These are phyloP conservation scores for Pachypeltis micranthus DNA, from an alignment of 1,140 invertebrate genomes.

Conservation along the genomic window DNA sequence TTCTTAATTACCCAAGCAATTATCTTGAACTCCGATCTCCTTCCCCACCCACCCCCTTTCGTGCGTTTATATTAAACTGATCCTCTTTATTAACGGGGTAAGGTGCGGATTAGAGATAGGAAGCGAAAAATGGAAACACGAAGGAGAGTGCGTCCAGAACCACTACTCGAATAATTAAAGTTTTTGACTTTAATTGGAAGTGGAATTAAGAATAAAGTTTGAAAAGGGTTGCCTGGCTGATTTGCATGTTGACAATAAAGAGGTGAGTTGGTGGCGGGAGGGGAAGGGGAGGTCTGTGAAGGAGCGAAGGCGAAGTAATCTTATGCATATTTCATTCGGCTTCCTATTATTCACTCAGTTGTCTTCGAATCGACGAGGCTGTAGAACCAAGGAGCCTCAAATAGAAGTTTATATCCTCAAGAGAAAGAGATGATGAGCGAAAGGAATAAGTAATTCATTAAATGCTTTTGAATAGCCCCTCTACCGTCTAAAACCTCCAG, in stretches of 20 bases:
- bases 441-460: constrained; percentile 3
- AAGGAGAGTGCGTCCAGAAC: too few relatives aligned
- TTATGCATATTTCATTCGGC: constrained; percentile 5
- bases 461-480: not conserved
- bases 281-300: too few relatives aligned
- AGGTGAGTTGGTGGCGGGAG: not conserved
- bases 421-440: not conserved
- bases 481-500: too few relatives aligned
- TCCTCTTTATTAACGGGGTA: not conserved
- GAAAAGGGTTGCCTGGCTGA: not conserved
- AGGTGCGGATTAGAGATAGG: not conserved
- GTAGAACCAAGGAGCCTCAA: not conserved
- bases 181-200: not conserved
- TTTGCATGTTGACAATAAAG: constrained; percentile 8
- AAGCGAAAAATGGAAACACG: not conserved
- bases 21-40: not conserved
- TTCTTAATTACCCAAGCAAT: not conserved
- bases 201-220: constrained; percentile 10
- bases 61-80: constrained; percentile 6
- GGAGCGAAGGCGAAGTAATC: constrained; percentile 3
- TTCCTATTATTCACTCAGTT: constrained; percentile 8
- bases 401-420: not conserved
- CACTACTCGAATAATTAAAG: not conserved
- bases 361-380: constrained; percentile 4
- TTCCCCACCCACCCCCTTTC: not conserved